phyloP scores from a whole-genome alignment of 2,888 invertebrate genomes.

The Mactromeris polynyma region DNA sequence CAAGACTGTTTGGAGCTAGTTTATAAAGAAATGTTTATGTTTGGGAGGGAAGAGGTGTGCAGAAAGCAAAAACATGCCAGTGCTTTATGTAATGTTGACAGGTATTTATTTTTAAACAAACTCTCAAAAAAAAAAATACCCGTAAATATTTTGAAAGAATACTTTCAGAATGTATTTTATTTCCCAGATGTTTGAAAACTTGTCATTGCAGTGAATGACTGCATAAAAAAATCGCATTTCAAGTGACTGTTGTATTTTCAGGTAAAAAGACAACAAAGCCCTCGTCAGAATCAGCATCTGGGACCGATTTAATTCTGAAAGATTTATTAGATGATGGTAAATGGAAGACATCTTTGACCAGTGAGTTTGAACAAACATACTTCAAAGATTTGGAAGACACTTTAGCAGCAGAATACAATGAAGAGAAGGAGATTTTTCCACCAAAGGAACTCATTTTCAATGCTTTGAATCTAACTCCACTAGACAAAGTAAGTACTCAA shows the following conservation, averaged over 20 bases:
- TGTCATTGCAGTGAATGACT: too few species aligned
- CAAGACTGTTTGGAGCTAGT: too few species aligned
- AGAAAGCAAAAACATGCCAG: too few species aligned
- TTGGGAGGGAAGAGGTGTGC: too few species aligned
- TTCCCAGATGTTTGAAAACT: too few species aligned
- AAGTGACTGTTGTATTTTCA: not conserved
- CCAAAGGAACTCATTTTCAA: slow-evolving; percentile 86
- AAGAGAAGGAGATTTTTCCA: slow-evolving; percentile 84
- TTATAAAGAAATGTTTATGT: too few species aligned
- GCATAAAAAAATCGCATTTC: too few species aligned
- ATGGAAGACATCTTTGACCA: slow-evolving; percentile 76
- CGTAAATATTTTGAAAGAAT: too few species aligned
- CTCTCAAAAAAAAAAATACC: too few species aligned
- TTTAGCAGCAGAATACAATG: slow-evolving; percentile 77
- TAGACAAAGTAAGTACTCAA: slow-evolving; percentile 80
- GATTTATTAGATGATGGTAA: slow-evolving; percentile 65
- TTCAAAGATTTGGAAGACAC: slow-evolving; percentile 81
- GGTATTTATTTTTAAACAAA: too few species aligned
- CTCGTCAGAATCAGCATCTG: not conserved
- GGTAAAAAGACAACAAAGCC: not conserved
- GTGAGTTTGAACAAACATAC: slow-evolving; percentile 83
- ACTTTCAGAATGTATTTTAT: too few species aligned
- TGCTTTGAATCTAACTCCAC: slow-evolving; percentile 86
- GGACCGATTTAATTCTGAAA: slow-evolving; percentile 24
- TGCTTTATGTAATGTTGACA: too few species aligned